These are phyloP conservation scores for Drosophila pandora DNA, from an alignment of 1,140 invertebrate species.

Conservation along the genomic window DNA sequence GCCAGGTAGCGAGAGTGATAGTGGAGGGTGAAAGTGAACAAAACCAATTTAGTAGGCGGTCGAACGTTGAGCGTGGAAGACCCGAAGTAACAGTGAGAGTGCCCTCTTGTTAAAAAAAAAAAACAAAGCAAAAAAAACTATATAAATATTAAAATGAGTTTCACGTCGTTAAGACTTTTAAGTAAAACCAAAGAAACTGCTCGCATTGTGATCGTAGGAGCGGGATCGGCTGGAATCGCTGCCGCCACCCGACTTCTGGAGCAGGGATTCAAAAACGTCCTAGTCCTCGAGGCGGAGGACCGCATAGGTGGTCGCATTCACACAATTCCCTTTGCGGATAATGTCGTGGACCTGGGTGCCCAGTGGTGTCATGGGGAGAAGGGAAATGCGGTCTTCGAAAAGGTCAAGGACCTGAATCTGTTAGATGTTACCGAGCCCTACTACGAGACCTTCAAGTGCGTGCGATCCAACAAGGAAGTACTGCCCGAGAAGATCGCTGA, in stretches of 20 bases:
- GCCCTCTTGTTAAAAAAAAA: neutral
- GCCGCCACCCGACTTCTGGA: conserved; percentile 85
- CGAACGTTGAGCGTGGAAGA: conserved; percentile 20
- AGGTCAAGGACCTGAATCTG: conserved; percentile 86
- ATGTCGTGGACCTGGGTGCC: conserved; percentile 91
- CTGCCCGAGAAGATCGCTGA: conserved; percentile 62
- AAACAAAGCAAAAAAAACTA: neutral
- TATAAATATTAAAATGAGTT: conserved; percentile 33
- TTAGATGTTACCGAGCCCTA: conserved; percentile 77
- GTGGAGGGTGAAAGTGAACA: conserved; percentile 14
- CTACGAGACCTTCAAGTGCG: conserved; percentile 75
- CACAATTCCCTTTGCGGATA: conserved; percentile 86
- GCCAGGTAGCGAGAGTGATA: neutral
- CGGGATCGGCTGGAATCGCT: conserved; percentile 86
- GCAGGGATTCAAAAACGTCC: conserved; percentile 85
- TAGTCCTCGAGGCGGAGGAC: conserved; percentile 88
- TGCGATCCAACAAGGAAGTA: conserved; percentile 78
- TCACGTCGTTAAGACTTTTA: conserved; percentile 38
- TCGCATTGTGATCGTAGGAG: conserved; percentile 85
- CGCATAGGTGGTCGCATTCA: conserved; percentile 89
- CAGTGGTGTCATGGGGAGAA: conserved; percentile 91
- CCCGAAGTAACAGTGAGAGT: neutral
- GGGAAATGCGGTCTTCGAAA: conserved; percentile 88
- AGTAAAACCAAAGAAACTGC: conserved; percentile 59
- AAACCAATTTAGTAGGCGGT: conserved; percentile 38